Evolutionary conservation across 2,797 vertebrate species (phyloP), one percentile per base, ranked within the genome.

Genomic region (Hybognathus amarus): DNA sequence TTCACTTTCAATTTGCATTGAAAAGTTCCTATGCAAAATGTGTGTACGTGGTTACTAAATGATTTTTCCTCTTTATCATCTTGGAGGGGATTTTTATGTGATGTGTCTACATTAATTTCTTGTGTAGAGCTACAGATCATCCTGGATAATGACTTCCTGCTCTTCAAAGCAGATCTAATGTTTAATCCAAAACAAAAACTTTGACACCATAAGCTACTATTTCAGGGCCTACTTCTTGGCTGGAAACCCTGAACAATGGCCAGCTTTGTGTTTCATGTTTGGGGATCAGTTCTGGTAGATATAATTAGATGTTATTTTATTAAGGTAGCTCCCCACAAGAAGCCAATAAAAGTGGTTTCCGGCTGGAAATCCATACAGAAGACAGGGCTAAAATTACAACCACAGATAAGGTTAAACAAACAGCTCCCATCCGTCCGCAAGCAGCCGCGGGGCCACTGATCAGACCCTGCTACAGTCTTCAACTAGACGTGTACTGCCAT

Each of bases 351-450:
- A 88, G 85, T 85, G 82, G 87, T 94, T 94, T 93, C 91, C 91
- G 89, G 86, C 91, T 88, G 88, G 80, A 93, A 93, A 93, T 92
- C 91, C 87, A 84, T 89, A 87, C 85, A 81, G 68, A 36, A 76
- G 87, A 75, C 79, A 85, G 85, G 50, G 52, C 86, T 87, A 86
- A 92, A 92, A 94, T 93, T 90, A 93, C 91, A 93, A 90, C 90
- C 80, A 52, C 89, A 90, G 92, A 94, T 94, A 94, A 93, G 91
- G 92, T 94, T 94, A 93, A 91, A 89, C 85, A 92, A 94, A 94
- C 89, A 93, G 27, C 30, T 85, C 77, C 69, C 89, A 90, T 91
- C 87, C 79, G 73, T 89, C 84, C 63, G 70, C 80, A 83, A 84
- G 82, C 82, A 76, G 64, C 59, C 67, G n/a, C 8, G 30, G 78